Percentiles rank a stretch among this genome's conserved stretches.
Conservation (phyloP, 2,888 invertebrate genomes). For the Hirtodrosophila alboralis region DNA sequence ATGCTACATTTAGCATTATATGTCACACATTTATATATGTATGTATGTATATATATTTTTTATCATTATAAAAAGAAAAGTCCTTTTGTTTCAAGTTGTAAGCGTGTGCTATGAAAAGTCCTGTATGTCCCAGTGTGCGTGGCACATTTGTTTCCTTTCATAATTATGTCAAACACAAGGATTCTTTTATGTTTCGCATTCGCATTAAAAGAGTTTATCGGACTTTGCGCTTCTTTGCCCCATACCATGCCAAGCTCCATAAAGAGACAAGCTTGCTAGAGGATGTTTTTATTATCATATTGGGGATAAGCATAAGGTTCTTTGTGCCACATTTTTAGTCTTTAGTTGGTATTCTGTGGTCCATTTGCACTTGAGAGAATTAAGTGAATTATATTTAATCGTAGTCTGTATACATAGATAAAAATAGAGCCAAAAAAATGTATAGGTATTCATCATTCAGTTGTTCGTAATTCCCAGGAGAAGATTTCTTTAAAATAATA, state of each 20-base stretch:
- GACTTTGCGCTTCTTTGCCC: slow-evolving; percentile 35
- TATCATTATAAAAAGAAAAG: slow-evolving; percentile 74
- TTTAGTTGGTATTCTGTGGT: slow-evolving; percentile 1
- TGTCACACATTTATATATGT: slow-evolving; percentile 62
- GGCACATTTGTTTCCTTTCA: slow-evolving; percentile 75
- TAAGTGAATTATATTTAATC: neutral
- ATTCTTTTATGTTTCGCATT: slow-evolving; percentile 63
- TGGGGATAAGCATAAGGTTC: slow-evolving; percentile 23
- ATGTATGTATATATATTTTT: slow-evolving; percentile 43
- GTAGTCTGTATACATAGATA: no score
- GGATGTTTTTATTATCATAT: slow-evolving; percentile 16
- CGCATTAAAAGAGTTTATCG: slow-evolving; percentile 64
- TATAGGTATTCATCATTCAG: no score
- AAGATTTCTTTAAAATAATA: no score
- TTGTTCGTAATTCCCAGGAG: no score
- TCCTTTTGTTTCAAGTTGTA: slow-evolving; percentile 66
- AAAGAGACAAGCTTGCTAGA: slow-evolving; percentile 25
- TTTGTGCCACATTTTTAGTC: slow-evolving; percentile 20
- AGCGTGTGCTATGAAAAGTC: slow-evolving; percentile 58
- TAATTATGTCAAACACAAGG: slow-evolving; percentile 81
- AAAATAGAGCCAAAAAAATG: no score
- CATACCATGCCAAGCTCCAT: slow-evolving; percentile 28
- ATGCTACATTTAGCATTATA: slow-evolving; percentile 56
- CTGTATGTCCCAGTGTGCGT: slow-evolving; percentile 44
- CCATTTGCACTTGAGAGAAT: neutral